Percentiles rank a stretch among this genome's conserved stretches.
Conservation (phyloP, 2,888 invertebrate genomes). For the Melieria crassipennis region DNA sequence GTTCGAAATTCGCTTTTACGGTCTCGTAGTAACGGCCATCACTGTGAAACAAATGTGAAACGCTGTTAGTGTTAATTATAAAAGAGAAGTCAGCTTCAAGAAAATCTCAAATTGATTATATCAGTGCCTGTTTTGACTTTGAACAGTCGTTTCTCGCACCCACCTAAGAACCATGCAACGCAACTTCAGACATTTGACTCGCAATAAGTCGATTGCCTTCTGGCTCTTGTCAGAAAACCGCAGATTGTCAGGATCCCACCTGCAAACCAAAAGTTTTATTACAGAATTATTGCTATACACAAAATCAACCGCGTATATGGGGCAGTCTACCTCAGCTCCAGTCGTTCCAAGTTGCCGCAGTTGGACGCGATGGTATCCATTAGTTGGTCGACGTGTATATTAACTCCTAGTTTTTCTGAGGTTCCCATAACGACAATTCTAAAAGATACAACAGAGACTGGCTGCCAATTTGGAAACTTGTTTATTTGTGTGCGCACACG, state of each 20-base stretch:
- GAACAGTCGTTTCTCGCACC: constrained; percentile 38
- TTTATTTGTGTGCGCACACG: neutral
- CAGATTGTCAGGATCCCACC: constrained; percentile 98
- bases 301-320: neutral
- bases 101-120: neutral
- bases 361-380: constrained; percentile 97
- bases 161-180: constrained; percentile 93
- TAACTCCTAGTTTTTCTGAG: constrained; percentile 93
- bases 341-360: constrained; percentile 86
- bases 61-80: no score
- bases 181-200: constrained; percentile 93
- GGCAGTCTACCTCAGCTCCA: constrained; percentile 78
- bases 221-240: constrained; percentile 99
- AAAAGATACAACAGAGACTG: constrained; percentile 40
- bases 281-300: neutral
- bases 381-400: constrained; percentile 96
- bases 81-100: no score
- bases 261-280: constrained; percentile 31
- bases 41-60: constrained; percentile 65
- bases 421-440: constrained; percentile 98
- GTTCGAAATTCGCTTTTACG: constrained; percentile 98
- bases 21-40: constrained; percentile 99
- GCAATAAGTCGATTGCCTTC: constrained; percentile 97
- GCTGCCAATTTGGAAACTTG: neutral
- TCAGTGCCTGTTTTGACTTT: neutral